Conservation (phyloP, 2,113 vertebrate species). For the Vulpes ferrilata region DNA sequence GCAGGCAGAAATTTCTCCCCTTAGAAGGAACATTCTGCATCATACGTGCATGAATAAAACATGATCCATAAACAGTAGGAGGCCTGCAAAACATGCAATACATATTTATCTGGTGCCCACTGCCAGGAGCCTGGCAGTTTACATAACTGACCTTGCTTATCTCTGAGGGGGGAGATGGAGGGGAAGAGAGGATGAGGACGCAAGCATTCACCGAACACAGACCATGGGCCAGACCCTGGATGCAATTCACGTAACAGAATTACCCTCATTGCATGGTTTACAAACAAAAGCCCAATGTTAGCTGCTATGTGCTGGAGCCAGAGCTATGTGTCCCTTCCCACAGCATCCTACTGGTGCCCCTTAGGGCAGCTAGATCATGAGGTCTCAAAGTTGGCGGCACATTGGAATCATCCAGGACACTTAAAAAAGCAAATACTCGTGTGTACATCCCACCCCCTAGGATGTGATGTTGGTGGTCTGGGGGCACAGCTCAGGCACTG, state of each 20-base stretch:
- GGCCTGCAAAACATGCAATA: background rate
- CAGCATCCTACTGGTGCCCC: background rate
- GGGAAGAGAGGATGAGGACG: rapidly evolving
- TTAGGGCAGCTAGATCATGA: rapidly evolving
- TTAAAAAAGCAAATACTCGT: too few species aligned
- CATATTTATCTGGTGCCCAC: background rate
- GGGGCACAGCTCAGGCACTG: background rate
- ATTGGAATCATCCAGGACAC: background rate
- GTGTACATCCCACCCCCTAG: rapidly evolving
- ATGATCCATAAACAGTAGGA: background rate
- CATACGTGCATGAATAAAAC: conserved; percentile 39
- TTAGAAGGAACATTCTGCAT: background rate
- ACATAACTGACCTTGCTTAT: background rate
- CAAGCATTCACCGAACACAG: background rate
- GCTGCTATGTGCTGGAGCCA: rapidly evolving
- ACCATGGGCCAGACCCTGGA: rapidly evolving
- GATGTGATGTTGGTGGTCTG: background rate
- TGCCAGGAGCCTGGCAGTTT: background rate
- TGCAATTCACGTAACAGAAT: rapidly evolving
- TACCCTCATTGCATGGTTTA: background rate
- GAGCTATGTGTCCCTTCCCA: rapidly evolving
- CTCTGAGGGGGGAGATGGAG: rapidly evolving
- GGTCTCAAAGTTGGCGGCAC: background rate
- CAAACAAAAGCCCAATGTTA: rapidly evolving
- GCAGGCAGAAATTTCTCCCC: background rate